Evolutionary conservation across 2,113 vertebrate species (phyloP).

Genomic region (Myrmophylax atrothorax): DNA sequence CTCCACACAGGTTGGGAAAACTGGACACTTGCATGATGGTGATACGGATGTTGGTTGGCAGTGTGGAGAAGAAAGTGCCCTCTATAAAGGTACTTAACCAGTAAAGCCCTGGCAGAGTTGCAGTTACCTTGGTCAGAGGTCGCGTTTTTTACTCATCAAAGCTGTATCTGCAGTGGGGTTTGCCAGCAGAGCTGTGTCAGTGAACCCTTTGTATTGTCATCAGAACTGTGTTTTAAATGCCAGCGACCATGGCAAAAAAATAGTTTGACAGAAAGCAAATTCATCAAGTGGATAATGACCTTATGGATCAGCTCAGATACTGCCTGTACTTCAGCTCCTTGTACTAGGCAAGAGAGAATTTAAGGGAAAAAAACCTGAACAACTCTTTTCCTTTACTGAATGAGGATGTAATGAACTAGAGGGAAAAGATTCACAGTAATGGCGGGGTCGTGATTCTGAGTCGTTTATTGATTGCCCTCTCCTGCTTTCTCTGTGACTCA

Average conservation of each 20-base stretch:
- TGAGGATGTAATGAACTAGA: not conserved
- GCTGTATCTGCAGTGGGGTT: not conserved
- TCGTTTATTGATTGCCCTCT: not conserved
- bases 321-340: not conserved
- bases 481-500: not conserved
- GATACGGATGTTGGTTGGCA: not conserved
- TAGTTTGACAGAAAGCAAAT: not conserved
- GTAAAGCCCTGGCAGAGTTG: not conserved
- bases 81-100: not conserved
- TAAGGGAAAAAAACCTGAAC: not conserved
- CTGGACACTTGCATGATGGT: not conserved
- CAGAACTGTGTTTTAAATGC: not conserved
- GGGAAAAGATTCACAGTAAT: not conserved
- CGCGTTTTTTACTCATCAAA: not conserved
- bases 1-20: not conserved
- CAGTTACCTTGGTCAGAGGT: not conserved
- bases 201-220: not conserved
- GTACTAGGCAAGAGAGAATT: not conserved
- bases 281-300: not conserved
- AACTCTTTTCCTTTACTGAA: not conserved
- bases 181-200: slow-evolving; percentile 11
- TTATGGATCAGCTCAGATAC: not conserved
- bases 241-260: not conserved
- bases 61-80: not conserved
- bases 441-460: not conserved